Evolutionary conservation across 2,888 invertebrate species (phyloP).

Genomic region (Patella depressa): DNA sequence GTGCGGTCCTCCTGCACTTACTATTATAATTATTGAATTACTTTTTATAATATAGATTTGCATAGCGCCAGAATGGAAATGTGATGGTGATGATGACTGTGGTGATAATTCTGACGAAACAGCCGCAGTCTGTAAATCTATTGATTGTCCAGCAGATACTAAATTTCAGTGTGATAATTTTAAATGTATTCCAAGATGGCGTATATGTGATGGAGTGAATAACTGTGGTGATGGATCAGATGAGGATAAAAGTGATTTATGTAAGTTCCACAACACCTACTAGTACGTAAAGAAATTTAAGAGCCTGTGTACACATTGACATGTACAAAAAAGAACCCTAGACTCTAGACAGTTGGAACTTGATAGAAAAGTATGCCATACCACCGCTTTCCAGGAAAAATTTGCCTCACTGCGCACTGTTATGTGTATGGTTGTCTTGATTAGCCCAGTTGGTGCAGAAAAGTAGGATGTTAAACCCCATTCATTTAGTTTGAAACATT

Average conservation of each 20-base stretch:
- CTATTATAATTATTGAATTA: too few relatives aligned
- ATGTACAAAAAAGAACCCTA: too few relatives aligned
- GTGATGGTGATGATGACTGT: constrained; percentile 69
- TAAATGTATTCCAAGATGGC: constrained; percentile 69
- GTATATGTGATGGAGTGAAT: constrained; percentile 83
- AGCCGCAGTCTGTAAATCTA: constrained; percentile 49
- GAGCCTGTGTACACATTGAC: too few relatives aligned
- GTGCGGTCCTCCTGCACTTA: too few relatives aligned
- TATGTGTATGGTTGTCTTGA: neutral
- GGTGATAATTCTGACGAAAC: constrained; percentile 69
- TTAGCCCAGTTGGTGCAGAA: neutral
- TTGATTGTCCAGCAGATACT: constrained; percentile 50
- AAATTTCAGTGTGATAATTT: constrained; percentile 64
- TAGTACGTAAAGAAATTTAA: too few relatives aligned
- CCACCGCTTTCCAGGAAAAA: neutral
- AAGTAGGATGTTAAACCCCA: neutral
- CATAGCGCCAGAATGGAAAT: constrained; percentile 58
- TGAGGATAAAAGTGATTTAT: constrained; percentile 44
- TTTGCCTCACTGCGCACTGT: neutral
- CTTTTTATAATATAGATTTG: constrained; percentile 76
- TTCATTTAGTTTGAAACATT: neutral
- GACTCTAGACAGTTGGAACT: too few relatives aligned
- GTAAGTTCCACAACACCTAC: neutral
- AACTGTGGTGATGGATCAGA: constrained; percentile 82
- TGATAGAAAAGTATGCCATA: too few relatives aligned